Base-by-base conservation (phyloP, 2,888 invertebrate species). In the Idaea aversata region DNA sequence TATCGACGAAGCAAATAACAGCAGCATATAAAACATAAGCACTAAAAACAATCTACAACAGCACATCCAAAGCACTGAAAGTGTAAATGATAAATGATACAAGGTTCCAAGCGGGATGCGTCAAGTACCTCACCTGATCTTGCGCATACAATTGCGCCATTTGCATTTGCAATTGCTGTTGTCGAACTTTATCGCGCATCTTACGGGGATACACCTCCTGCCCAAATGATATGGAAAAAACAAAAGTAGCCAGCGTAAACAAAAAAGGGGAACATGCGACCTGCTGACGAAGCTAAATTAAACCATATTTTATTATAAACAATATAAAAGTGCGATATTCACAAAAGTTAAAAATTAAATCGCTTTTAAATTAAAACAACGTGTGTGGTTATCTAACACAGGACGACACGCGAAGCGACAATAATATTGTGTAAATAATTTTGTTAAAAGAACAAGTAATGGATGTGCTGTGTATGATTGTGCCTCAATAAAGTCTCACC, bases 201-300 rank as follows among this genome's bases (percentile, higher is more conserved):
- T 96, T 96, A 94, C 95, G 95, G 87, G 96, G 96, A 94, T 95
- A 95, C 93, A 94, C 95, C 94, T 96, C 96, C 95, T 95, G 95
- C 94, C 93, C 93, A 92, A 93, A 93, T 90, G 88, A 93, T 90
- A 92, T 92, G 91, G 88, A 92, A 92, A 89, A 93, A 91, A 91
- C 88, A 91, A 91, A 92, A 91, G 90, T 90, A 90, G 88, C 91
- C 88, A 88, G 91, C 91, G 87, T 92, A 91, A 93, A 91, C 91
- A 93, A 90, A 93, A 59, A 90, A 87, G 79, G 84, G 90, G 83
- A 78, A 86, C 93, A 93, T 93, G 91, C 92, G 81, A 82, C 86
- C 84, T 83, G 83, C 81, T 84, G 77, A 83, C 71, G 76, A 90
- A 90, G 90, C 91, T 66, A 69, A 72, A 70, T 38, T 38, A 70